phyloP scores from a whole-genome alignment of 2,113 vertebrate genomes.

The Lucifuga dentata region DNA sequence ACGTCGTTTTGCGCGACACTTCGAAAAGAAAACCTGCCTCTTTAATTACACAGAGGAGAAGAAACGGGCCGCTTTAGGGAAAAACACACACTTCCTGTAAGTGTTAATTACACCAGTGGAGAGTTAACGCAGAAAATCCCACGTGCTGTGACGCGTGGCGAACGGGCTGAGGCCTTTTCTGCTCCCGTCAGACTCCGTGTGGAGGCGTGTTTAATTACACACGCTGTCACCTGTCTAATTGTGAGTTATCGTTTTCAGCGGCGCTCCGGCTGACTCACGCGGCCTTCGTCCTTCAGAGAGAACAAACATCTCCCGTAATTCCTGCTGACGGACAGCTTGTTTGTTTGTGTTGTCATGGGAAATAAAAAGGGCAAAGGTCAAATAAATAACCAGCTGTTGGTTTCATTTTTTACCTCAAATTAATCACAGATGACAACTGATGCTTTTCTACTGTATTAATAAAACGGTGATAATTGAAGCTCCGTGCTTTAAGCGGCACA shows the following conservation, averaged over 20 bases:
- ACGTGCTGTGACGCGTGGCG: slow-evolving; percentile 15
- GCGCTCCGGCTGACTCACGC: slow-evolving; percentile 7
- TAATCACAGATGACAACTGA: too few relatives aligned
- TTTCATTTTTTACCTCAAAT: too few relatives aligned
- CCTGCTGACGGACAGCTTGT: too few relatives aligned
- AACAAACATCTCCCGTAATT: too few relatives aligned
- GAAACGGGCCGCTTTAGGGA: too few relatives aligned
- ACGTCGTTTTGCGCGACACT: slow-evolving; percentile 20
- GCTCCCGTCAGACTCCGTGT: not conserved
- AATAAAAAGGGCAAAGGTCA: too few relatives aligned
- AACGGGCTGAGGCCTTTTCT: slow-evolving; percentile 21
- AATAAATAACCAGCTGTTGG: too few relatives aligned
- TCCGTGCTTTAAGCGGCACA: too few relatives aligned
- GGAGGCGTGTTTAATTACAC: slow-evolving; percentile 60
- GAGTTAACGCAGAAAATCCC: slow-evolving; percentile 9
- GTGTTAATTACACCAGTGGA: slow-evolving; percentile 44
- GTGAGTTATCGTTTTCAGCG: slow-evolving; percentile 1
- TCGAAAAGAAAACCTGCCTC: not conserved
- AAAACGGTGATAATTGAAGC: too few relatives aligned
- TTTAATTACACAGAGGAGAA: slow-evolving; percentile 34
- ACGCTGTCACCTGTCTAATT: slow-evolving; percentile 31
- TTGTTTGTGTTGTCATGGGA: too few relatives aligned
- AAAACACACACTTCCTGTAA: not conserved
- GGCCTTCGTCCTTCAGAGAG: not conserved
- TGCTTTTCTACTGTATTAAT: too few relatives aligned